Percentiles rank a stretch among this genome's conserved stretches.
Conservation (phyloP, 2,797 vertebrate species). For the Garrulus glandarius region DNA sequence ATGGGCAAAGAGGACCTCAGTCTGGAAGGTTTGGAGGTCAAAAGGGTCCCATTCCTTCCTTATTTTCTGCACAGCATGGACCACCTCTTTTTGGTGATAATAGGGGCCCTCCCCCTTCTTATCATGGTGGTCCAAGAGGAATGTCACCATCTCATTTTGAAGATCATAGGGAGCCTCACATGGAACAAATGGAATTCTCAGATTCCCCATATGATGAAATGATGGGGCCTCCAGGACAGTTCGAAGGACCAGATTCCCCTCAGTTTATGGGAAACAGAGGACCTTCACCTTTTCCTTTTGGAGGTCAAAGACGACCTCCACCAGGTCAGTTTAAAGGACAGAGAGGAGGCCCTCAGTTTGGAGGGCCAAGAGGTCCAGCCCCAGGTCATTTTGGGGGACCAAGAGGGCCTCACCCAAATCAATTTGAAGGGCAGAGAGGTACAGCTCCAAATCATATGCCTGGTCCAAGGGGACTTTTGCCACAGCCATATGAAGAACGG, state of each 20-base stretch:
- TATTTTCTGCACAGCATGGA: conserved; percentile 84
- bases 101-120: conserved; percentile 81
- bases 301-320: conserved; percentile 81
- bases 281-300: conserved; percentile 81
- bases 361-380: conserved; percentile 78
- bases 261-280: conserved; percentile 81
- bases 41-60: conserved; percentile 83
- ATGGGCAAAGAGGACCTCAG: conserved; percentile 80
- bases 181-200: conserved; percentile 79
- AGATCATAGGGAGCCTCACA: conserved; percentile 81
- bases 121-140: conserved; percentile 83
- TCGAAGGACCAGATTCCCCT: conserved; percentile 77
- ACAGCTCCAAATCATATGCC: conserved; percentile 66
- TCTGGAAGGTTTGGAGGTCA: conserved; percentile 82
- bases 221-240: conserved; percentile 70
- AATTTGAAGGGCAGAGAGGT: conserved; percentile 70
- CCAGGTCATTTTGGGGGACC: conserved; percentile 79
- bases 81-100: conserved; percentile 83
- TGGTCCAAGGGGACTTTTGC: conserved; percentile 66
- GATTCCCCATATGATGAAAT: conserved; percentile 77
- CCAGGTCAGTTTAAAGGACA: conserved; percentile 74
- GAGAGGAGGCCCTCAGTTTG: conserved; percentile 74
- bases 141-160: conserved; percentile 81
- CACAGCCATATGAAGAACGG: conserved; percentile 68
- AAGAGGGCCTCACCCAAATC: conserved; percentile 70